phyloP scores from a whole-genome alignment of 2,113 vertebrate genomes.

The Miniopterus natalensis region DNA sequence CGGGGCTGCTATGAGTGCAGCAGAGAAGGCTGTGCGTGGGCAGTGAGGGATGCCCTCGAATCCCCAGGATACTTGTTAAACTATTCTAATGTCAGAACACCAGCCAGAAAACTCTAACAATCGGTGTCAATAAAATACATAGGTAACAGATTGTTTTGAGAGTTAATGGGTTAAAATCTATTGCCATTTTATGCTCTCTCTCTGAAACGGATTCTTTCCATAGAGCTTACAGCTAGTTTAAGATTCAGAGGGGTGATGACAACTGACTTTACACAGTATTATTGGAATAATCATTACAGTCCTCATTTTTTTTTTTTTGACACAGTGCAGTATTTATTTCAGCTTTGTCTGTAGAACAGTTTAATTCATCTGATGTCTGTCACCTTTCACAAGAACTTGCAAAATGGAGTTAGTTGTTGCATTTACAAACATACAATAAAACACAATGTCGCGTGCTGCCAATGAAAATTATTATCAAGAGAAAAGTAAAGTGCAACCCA shows the following conservation, averaged over 20 bases:
- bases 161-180: background rate
- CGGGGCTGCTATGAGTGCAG: background rate
- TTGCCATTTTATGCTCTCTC: background rate
- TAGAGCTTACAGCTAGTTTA: conserved; percentile 58
- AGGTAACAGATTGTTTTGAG: conserved; percentile 47
- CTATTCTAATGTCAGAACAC: conserved; percentile 67
- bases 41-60: conserved; percentile 47
- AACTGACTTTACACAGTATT: conserved; percentile 55
- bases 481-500: background rate
- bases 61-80: conserved; percentile 78
- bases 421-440: conserved; percentile 35
- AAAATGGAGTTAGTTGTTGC: background rate
- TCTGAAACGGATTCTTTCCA: conserved; percentile 31
- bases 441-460: background rate
- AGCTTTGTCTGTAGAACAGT: background rate
- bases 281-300: conserved; percentile 59
- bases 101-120: conserved; percentile 64
- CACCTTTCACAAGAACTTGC: conserved; percentile 6
- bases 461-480: conserved; percentile 23
- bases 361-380: conserved; percentile 58
- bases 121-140: conserved; percentile 59
- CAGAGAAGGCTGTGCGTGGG: background rate
- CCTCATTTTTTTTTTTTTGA: conserved; percentile 57
- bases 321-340: conserved; percentile 58
- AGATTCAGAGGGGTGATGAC: conserved; percentile 65